phyloP scores from a whole-genome alignment of 1,140 invertebrate species.

The Drosophila repleta region DNA sequence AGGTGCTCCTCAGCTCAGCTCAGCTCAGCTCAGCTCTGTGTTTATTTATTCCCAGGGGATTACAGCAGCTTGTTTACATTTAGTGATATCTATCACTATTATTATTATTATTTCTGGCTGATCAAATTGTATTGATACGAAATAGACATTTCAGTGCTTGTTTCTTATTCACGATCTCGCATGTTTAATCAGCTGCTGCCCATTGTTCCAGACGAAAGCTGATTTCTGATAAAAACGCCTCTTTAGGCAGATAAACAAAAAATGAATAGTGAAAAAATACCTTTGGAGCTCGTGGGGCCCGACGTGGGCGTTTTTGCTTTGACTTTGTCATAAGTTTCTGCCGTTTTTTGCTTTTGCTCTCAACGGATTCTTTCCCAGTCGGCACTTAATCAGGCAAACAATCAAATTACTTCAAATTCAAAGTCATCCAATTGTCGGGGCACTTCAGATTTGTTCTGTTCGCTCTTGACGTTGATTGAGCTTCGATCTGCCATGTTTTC shows the following conservation, averaged over 20 bases:
- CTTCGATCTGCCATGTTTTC: conserved; percentile 24
- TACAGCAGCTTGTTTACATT: conserved; percentile 62
- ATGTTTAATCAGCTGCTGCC: conserved; percentile 76
- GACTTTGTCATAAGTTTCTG: conserved; percentile 46
- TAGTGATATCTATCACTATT: conserved; percentile 11
- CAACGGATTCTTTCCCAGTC: conserved; percentile 14
- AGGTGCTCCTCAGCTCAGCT: conserved; percentile 3
- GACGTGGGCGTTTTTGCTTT: conserved; percentile 56
- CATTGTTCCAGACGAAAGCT: conserved; percentile 64
- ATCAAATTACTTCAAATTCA: conserved; percentile 65
- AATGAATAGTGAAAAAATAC: conserved; percentile 14
- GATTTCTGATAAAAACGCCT: conserved; percentile 32
- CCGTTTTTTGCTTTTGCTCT: conserved; percentile 40
- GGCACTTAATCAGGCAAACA: conserved; percentile 64
- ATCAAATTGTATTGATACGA: conserved; percentile 74
- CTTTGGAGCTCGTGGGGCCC: background rate
- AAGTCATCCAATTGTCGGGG: conserved; percentile 76
- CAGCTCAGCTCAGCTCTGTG: too few species aligned
- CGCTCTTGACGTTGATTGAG: conserved; percentile 62
- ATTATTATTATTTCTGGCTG: conserved; percentile 28
- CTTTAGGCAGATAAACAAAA: conserved; percentile 5
- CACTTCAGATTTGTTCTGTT: conserved; percentile 60
- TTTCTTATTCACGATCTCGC: conserved; percentile 75
- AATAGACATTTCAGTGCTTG: conserved; percentile 67
- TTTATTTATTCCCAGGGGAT: conserved; percentile 31